Base-by-base conservation (phyloP, 1,140 invertebrate genomes). In the Drosophila virilis region DNA sequence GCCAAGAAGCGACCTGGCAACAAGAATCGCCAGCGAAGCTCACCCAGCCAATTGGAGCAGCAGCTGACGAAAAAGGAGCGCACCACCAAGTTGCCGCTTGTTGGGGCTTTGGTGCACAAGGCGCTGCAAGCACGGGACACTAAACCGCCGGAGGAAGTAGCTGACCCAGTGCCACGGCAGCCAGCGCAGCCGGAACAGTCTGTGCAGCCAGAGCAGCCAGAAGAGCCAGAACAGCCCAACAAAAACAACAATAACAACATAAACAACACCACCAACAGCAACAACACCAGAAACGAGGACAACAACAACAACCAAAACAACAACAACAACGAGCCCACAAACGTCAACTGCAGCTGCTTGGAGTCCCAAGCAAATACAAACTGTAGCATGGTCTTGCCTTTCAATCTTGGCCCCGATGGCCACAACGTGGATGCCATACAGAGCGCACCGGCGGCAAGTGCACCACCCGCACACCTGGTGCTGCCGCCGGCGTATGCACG, bases 391-490 rank as follows among this genome's bases (percentile, higher is more conserved):
- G 91, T 92, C 10, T 48, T 92, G 54, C 91, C 91, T 22, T 90
- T 92, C 28, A 91, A 91, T 48, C 70, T 92, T n/a, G 80, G 76
- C 9, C 78, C 91, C 50, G 91, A 92, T 67, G 91, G 91, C 69
- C 78, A 92, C 43, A 67, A 91, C 10, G 64, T 84, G 17, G 90
- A 86, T 45, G 84, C 75, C 59, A 91, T 83, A 33, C 81, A 83
- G 28, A 80, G 50, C 40, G 82, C 78, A 1, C 83, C 83, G 7
- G 73, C 80, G 35, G 91, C 91, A 1, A 91, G 82, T 73, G 91
- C 91, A 2, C 91, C 91, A 8, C 80, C 91, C 6, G 79, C 91
- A 0, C 81, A 78, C 60, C 46, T 85, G 50, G 54, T 72, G 45
- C 71, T 74, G 75, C 76, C 79, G 13, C 78, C 69, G 0, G 46